Base-by-base conservation (phyloP, 2,888 invertebrate genomes). In the Ferrisia virgata region DNA sequence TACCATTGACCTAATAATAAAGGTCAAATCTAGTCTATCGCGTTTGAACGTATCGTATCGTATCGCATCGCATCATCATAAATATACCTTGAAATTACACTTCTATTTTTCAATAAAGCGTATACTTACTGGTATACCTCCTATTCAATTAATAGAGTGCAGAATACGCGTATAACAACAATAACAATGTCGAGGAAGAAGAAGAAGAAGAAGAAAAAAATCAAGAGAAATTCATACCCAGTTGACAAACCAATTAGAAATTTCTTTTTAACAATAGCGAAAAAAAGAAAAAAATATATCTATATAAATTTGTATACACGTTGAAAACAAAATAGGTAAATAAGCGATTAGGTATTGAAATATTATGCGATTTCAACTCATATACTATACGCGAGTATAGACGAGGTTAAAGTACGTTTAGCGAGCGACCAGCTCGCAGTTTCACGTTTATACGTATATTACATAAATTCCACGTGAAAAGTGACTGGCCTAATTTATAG, bases 401-500 rank as follows among this genome's bases (percentile, higher is more conserved):
- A 72, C 72, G 33, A 72, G 33, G 58, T 58, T 58, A 25, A 58
- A 58, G 25, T 58, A 11, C n/a, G n/a, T n/a, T n/a, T n/a, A n/a
- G n/a, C n/a, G n/a, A n/a, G 58, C 18, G 22, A 25, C 58, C 22
- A 58, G 25, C 58, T 11, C n/a, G 15, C 33, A 15, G 69, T 18
- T 36, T 36, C 72, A 76, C 36, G 72, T 36, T 76, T 36, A n/a
- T n/a, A n/a, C n/a, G 4, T 69, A 36, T 76, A 76, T 76, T 76
- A 76, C 72, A 76, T 76, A 76, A 76, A 76, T 76, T 76, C 33
- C 72, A 36, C 31, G 72, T 36, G 31, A 76, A 76, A 76, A 76
- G 72, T 36, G 72, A 76, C 72, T 76, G 72, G 72, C 72, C 72
- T 76, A 76, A 76, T 76, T 76, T 36, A 76, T 76, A 28, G 72